These are phyloP conservation scores for Pangasianodon hypophthalmus DNA, from an alignment of 2,113 vertebrate species.

Conservation along the genomic window DNA sequence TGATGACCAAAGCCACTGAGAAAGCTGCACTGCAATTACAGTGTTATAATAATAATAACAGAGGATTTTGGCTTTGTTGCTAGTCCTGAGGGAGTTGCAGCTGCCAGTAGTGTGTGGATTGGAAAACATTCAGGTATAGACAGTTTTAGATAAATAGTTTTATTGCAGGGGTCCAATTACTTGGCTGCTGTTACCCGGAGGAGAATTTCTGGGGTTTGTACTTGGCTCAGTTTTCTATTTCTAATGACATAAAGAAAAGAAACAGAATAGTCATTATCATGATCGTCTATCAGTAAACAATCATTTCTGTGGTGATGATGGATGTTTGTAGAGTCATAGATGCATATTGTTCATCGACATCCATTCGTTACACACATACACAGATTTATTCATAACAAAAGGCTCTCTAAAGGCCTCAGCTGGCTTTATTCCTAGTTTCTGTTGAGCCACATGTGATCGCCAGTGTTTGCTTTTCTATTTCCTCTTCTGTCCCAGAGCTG, in stretches of 20 bases:
- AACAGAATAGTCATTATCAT: neutral
- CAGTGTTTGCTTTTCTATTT: constrained; percentile 27
- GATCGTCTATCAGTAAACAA: constrained; percentile 14
- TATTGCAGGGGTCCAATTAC: constrained; percentile 23
- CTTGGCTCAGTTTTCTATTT: neutral
- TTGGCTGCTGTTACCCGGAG: neutral
- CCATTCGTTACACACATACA: neutral
- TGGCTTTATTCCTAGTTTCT: constrained; percentile 1
- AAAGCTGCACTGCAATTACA: constrained; percentile 39
- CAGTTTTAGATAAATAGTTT: constrained; percentile 36
- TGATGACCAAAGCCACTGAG: constrained; percentile 6
- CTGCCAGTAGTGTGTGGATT: constrained; percentile 13
- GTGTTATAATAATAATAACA: constrained; percentile 43
- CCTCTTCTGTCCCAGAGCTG: constrained; percentile 75
- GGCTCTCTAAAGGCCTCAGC: neutral
- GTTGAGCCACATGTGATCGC: neutral
- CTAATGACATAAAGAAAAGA: constrained; percentile 2
- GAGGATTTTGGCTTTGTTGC: constrained; percentile 26
- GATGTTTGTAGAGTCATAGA: neutral
- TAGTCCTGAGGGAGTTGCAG: constrained; percentile 11
- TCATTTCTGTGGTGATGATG: neutral
- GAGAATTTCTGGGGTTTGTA: constrained; percentile 1
- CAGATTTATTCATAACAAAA: constrained; percentile 7
- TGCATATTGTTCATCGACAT: constrained; percentile 1
- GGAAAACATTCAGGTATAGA: constrained; percentile 10